Evolutionary conservation across 2,888 invertebrate species (phyloP), one percentile per base, ranked within the genome.

Genomic region (Pammene fasciana): DNA sequence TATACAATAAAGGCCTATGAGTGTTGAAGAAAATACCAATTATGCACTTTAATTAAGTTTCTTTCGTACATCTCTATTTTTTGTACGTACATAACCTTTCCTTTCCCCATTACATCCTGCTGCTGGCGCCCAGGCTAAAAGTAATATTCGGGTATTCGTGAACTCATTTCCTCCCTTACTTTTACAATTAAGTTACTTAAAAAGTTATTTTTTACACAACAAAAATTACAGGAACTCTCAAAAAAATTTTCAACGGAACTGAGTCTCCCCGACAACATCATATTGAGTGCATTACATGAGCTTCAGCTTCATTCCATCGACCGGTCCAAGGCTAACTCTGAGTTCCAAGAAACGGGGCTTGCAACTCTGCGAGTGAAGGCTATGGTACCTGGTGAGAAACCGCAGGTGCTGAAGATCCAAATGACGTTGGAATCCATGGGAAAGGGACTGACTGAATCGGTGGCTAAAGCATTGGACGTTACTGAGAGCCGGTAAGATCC

Each of bases 301-400:
- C 87, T 97, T 0, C 95, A 96, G 80, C 79, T 87, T 5, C 95
- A 95, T 83, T 96, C 97, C 0, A 78, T 97, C 0, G 95, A 96
- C 66, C 95, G 96, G 76, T 90, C 96, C 13, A 95, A 94, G 71
- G 95, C 96, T 34, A 94, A 95, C 72, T 94, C 94, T 5, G 94
- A 94, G 68, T 97, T 94, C 76, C 94, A 94, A 72, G 94, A 94
- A 75, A 95, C 95, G 0, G 97, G 97, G 0, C 78, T 95, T 64
- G 97, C 97, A 0, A 95, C 96, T 0, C 86, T 97, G 34, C 94
- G 95, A 81, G 90, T 97, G 0, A 95, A 95, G 75, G 92, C 95
- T 1, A 93, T 94, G 0, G 84, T 92, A 64, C 90, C 93, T 0
- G 91, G 93, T 10, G 89, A 92, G 66, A 93, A 91, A 48, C 90